Evolutionary conservation across 2,888 invertebrate genomes (phyloP), one percentile per base, ranked within the genome.

Genomic region (Eugnorisma glareosa): DNA sequence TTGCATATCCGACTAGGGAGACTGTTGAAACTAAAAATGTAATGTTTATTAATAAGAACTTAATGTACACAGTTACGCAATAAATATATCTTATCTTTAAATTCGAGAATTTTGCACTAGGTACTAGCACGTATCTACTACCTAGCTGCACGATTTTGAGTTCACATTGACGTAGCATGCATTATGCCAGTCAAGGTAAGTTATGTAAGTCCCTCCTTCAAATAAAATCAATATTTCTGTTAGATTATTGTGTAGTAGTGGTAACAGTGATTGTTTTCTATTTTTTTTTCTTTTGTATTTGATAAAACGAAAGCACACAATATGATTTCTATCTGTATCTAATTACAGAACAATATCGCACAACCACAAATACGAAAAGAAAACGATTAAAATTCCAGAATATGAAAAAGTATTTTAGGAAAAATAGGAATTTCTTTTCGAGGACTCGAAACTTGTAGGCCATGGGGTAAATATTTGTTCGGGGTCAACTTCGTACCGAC

Each of bases 161-260:
- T 69, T 67, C 35, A 28, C 6, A 57, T 43, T 48, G n/a, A 48
- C 31, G 43, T 70, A 66, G 70, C 73, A 75, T 73, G 77, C 67
- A 71, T 75, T 66, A 54, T 63, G 48, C 31, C 59, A 68, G 61
- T 77, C 59, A 81, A 81, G 59, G 61, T 71, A 69, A 70, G 69
- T 63, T 63, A 37, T 72, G 72, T 64, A 71, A 73, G 70, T 28
- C 51, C 54, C 48, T 71, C 64, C 71, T 67, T 72, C 71, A 18
- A 83, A 76, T 77, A 71, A 66, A 81, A 84, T 84, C 81, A 84
- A 84, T 75, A 83, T 73, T 59, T 15, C 28, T 67, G 28, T 66
- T 37, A 43, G 40, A 51, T 66, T 79, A 7, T 37, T 69, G 10
- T 68, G 35, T 54, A 21, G 10, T 72, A 28, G 24, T n/a, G n/a